Conservation (phyloP, 2,888 invertebrate species). For the Strigamia maritima region DNA sequence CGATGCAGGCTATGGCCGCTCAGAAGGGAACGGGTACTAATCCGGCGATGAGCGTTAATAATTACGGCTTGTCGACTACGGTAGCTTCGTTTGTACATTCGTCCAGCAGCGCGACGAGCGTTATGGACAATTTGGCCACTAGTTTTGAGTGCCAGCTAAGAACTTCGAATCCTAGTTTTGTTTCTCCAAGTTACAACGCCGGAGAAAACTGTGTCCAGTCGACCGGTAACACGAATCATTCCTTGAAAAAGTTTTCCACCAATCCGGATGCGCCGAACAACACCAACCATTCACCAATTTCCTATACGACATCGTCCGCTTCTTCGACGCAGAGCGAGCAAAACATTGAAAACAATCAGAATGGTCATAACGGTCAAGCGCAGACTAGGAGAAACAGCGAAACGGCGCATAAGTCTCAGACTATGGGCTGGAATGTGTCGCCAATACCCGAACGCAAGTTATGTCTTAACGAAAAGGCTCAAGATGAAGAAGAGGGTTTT, state of each 20-base stretch:
- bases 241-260: not conserved
- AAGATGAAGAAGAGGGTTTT: slow-evolving; percentile 71
- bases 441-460: slow-evolving; percentile 91
- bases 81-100: slow-evolving; percentile 58
- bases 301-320: not conserved
- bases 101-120: slow-evolving; percentile 50
- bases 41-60: not conserved
- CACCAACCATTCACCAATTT: slow-evolving; percentile 60
- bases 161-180: slow-evolving; percentile 33
- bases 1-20: slow-evolving; percentile 76
- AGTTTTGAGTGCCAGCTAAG: slow-evolving; percentile 35
- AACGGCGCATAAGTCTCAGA: too few relatives aligned
- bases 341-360: not conserved
- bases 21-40: slow-evolving; percentile 45
- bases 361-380: slow-evolving; percentile 74
- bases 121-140: not conserved
- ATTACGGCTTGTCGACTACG: not conserved
- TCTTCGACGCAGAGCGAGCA: slow-evolving; percentile 28
- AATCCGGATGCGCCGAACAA: not conserved
- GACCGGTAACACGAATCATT: not conserved
- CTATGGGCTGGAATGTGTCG: slow-evolving; percentile 70
- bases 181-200: not conserved
- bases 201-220: not conserved
- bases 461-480: slow-evolving; percentile 67
- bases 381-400: too few relatives aligned